Conservation (phyloP, 2,797 vertebrate species). For the Acomys russatus region DNA sequence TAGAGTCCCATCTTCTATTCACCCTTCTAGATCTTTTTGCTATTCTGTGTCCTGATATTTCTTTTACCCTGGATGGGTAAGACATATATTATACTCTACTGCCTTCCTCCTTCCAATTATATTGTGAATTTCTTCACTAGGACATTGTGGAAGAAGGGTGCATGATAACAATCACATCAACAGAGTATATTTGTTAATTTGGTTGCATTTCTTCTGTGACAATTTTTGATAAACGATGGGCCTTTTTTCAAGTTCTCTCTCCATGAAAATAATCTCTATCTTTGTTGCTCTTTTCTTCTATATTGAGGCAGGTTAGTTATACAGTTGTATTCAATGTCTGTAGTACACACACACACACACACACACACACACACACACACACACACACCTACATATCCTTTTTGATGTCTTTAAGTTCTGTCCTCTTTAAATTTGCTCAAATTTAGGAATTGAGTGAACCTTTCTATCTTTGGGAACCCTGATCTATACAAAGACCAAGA, state of each 20-base stretch:
- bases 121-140: background rate
- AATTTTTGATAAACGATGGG: background rate
- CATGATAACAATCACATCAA: too few species aligned
- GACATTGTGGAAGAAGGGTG: background rate
- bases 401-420: background rate
- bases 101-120: background rate
- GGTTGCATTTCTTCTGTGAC: background rate
- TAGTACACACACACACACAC: background rate
- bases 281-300: background rate
- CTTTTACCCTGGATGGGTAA: background rate
- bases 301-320: rapidly evolving
- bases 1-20: background rate
- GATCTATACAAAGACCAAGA: background rate
- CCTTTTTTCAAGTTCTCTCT: background rate
- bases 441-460: background rate
- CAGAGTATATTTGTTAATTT: background rate
- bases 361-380: background rate
- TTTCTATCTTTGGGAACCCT: background rate
- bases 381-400: background rate
- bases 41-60: too few species aligned
- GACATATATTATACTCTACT: background rate
- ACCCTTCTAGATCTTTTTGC: background rate
- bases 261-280: background rate
- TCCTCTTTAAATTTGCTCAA: background rate
- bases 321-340: background rate